phyloP scores from a whole-genome alignment of 2,888 invertebrate genomes.

The Melanargia galathea region DNA sequence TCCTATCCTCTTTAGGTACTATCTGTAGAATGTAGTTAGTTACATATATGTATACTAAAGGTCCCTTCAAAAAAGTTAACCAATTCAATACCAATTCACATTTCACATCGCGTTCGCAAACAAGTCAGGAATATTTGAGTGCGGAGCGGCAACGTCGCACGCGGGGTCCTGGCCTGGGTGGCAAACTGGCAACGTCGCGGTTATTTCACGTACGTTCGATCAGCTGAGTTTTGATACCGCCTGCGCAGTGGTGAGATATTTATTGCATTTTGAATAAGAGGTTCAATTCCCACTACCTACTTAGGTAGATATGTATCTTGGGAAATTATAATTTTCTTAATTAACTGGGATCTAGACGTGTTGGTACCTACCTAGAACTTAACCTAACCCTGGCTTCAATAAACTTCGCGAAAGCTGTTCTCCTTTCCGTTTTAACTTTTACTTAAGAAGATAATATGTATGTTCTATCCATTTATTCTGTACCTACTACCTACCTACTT shows the following conservation, averaged over 20 bases:
- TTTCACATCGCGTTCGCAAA: slow-evolving; percentile 17
- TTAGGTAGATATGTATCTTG: not conserved
- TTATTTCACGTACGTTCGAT: slow-evolving; percentile 5
- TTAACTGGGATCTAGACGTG: not conserved
- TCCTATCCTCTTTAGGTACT: not conserved
- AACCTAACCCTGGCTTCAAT: too few relatives aligned
- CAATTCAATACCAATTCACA: slow-evolving; percentile 14
- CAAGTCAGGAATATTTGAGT: slow-evolving; percentile 13
- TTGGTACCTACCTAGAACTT: not conserved
- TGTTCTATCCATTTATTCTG: too few relatives aligned
- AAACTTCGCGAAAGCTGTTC: too few relatives aligned
- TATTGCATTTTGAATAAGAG: not conserved
- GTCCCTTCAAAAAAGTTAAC: slow-evolving; percentile 16
- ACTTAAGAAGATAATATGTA: too few relatives aligned
- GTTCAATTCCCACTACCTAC: not conserved
- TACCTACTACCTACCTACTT: too few relatives aligned
- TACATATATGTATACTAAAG: not conserved
- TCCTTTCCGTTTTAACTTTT: too few relatives aligned
- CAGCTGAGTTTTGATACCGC: slow-evolving; percentile 3
- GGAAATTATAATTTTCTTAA: not conserved
- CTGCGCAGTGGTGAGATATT: not conserved
- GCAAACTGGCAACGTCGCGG: slow-evolving; percentile 12
- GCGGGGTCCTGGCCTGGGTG: not conserved
- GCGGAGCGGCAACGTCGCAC: slow-evolving; percentile 16
- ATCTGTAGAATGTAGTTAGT: not conserved